Evolutionary conservation across 53 echinoderm and acorn worm species (phyloP).

Genomic region (Echinometra lucunter): DNA sequence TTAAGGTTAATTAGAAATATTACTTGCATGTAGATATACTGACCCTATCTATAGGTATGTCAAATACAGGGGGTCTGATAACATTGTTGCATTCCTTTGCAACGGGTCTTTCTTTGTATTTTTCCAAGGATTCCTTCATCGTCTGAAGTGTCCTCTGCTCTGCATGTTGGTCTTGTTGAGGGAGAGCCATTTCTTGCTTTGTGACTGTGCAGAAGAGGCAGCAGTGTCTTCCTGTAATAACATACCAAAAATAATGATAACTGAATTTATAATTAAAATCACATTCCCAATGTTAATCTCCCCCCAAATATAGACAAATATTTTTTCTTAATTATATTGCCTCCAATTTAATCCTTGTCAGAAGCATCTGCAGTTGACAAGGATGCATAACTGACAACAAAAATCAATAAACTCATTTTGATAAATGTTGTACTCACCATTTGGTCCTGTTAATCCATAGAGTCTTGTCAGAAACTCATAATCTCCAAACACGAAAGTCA

Average conservation of each 20-base stretch:
- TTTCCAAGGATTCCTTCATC: not conserved
- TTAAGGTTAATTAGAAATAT: no score
- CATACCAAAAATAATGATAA: no score
- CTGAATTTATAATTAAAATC: not conserved
- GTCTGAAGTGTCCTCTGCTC: not conserved
- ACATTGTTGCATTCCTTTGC: conserved; percentile 1
- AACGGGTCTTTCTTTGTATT: not conserved
- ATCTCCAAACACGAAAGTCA: not conserved
- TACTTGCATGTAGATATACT: not conserved
- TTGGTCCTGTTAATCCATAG: not conserved
- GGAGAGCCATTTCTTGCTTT: not conserved
- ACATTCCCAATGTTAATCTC: not conserved
- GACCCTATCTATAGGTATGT: not conserved
- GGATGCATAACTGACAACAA: no score
- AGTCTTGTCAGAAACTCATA: not conserved
- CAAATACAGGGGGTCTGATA: not conserved
- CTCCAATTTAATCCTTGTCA: no score
- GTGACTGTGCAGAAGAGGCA: not conserved
- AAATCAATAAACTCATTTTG: not conserved
- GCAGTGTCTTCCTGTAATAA: no score
- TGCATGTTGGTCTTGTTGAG: not conserved
- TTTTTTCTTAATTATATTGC: no score
- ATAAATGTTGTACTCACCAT: conserved; percentile 9
- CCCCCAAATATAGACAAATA: no score
- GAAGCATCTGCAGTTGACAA: no score